Conservation (phyloP, 2,797 vertebrate species). For the Aulostomus chinensis region DNA sequence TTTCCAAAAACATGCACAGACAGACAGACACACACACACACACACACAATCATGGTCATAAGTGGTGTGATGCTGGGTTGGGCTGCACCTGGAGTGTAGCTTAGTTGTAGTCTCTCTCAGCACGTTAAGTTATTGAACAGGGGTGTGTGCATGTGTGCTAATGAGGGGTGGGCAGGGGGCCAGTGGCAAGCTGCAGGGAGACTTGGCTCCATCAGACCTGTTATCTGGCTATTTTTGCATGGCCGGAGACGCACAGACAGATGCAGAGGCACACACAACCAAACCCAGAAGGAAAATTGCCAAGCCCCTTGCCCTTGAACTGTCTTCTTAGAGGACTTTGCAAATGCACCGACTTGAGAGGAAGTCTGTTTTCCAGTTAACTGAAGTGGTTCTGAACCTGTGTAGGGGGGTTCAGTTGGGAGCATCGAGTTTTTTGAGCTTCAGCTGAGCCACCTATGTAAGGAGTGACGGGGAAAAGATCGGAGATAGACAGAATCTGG, state of each 20-base stretch:
- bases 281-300: slow-evolving; percentile 36
- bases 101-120: slow-evolving; percentile 49
- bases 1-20: slow-evolving; percentile 46
- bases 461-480: slow-evolving; percentile 12
- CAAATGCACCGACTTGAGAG: slow-evolving; percentile 31
- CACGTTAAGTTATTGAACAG: slow-evolving; percentile 61
- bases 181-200: slow-evolving; percentile 63
- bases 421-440: slow-evolving; percentile 42
- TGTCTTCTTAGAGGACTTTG: slow-evolving; percentile 48
- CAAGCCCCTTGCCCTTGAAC: slow-evolving; percentile 57
- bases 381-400: slow-evolving; percentile 22
- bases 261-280: slow-evolving; percentile 21
- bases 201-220: slow-evolving; percentile 72
- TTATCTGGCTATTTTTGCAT: slow-evolving; percentile 66
- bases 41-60: slow-evolving; percentile 18
- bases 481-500: slow-evolving; percentile 52
- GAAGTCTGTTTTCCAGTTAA: slow-evolving; percentile 37
- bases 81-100: slow-evolving; percentile 56
- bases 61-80: too few species aligned
- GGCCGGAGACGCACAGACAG: slow-evolving; percentile 52
- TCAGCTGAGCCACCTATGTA: slow-evolving; percentile 31
- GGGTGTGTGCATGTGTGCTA: slow-evolving; percentile 40
- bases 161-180: slow-evolving; percentile 63
- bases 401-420: slow-evolving; percentile 25
- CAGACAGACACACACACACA: slow-evolving; percentile 2